Evolutionary conservation across 2,113 vertebrate species (phyloP), one percentile per base, ranked within the genome.

Genomic region (Pedetes capensis): DNA sequence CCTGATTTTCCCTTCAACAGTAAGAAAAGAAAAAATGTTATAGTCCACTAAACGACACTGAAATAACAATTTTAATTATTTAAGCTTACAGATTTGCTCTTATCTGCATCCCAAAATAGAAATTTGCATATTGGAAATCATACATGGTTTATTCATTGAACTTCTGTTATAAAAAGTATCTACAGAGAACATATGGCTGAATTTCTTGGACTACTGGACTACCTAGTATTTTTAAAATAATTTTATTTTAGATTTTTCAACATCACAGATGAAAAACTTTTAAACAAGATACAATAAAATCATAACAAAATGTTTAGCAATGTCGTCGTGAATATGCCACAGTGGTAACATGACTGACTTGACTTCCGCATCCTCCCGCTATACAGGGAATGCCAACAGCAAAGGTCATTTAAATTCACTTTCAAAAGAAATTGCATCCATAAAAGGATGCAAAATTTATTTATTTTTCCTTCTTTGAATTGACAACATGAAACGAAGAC

Each of bases 391-490:
- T 34, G 61, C 20, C 25, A 76, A 68, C 6, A 80, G 78, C 76
- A 87, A 93, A 90, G 74, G 75, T 71, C 75, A 93, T 39, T 34
- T 71, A 51, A 86, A 37, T 87, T 95, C 42, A 85, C 88, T 95
- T 95, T 85, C 13, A 37, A 88, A 90, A 94, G 13, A 83, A 80
- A 87, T 8, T 93, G n/a, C 14, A 79, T 66, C 64, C 69, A 69
- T 37, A 68, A 84, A 91, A 89, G 51, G 25, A 86, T n/a, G n/a
- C n/a, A 4, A 92, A 6, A 32, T 76, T 74, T 0, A 55, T 72
- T 89, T 64, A 55, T 74, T 61, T 61, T 92, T 89, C 66, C 51
- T 74, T 71, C 53, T 91, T 69, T 92, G 5, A 93, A 92, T 49
- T 88, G 22, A 44, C 78, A 92, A 72, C n/a, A 78, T 55, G 22